These are phyloP conservation scores for Eupeodes luniger DNA, from an alignment of 2,888 invertebrate species.

Conservation along the genomic window DNA sequence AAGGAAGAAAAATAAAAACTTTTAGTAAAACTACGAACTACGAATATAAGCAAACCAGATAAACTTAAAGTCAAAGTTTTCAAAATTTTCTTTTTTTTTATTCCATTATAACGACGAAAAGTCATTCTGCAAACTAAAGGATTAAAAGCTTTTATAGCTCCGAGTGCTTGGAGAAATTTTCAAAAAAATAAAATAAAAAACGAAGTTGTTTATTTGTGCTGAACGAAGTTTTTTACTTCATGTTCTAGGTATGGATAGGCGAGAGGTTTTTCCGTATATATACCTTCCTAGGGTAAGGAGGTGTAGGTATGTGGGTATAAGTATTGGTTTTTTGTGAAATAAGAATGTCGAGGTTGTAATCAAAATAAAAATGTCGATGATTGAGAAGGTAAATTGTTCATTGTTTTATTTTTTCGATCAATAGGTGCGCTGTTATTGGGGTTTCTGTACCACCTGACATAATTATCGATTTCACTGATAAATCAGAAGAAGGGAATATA, in stretches of 20 bases:
- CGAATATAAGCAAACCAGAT: constrained; percentile 42
- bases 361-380: too few relatives aligned
- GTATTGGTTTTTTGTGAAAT: not conserved
- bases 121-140: constrained; percentile 34
- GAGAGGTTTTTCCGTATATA: not conserved
- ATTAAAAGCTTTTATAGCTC: constrained; percentile 51
- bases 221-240: not conserved
- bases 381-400: too few relatives aligned
- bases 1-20: constrained; percentile 12
- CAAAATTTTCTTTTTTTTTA: not conserved
- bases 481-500: too few relatives aligned
- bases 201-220: not conserved
- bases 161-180: not conserved
- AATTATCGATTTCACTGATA: too few relatives aligned
- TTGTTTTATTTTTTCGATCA: too few relatives aligned
- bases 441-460: too few relatives aligned
- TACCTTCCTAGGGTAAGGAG: too few relatives aligned
- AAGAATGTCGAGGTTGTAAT: not conserved
- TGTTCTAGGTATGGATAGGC: not conserved
- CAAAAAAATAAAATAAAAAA: not conserved
- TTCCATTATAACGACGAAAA: constrained; percentile 26
- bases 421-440: too few relatives aligned
- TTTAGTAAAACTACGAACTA: constrained; percentile 24
- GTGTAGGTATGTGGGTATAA: not conserved
- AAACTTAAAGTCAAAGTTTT: constrained; percentile 52